These are phyloP conservation scores for Drosophila virilis DNA, from an alignment of 1,140 invertebrate species.

Conservation along the genomic window DNA sequence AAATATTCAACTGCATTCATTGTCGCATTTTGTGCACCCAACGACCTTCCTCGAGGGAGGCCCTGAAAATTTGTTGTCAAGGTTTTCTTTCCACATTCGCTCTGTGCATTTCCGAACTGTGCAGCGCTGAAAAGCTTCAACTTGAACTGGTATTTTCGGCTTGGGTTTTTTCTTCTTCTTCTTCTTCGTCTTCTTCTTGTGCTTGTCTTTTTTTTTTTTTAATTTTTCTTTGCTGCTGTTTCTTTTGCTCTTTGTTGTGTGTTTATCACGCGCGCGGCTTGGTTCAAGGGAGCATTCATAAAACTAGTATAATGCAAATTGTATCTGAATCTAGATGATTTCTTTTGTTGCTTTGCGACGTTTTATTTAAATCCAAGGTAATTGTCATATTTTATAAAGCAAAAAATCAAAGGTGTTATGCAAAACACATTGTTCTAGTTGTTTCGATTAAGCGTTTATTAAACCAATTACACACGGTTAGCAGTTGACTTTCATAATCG, in stretches of 20 bases:
- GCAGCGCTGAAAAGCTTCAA: slow-evolving; percentile 54
- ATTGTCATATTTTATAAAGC: slow-evolving; percentile 14
- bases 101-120: slow-evolving; percentile 68
- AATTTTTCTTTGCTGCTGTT: neutral
- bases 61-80: slow-evolving; percentile 80
- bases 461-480: slow-evolving; percentile 47
- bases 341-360: slow-evolving; percentile 19
- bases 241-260: slow-evolving; percentile 19
- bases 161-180: slow-evolving; percentile 49
- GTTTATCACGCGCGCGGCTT: slow-evolving; percentile 49
- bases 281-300: slow-evolving; percentile 61
- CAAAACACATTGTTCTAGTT: slow-evolving; percentile 25
- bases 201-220: slow-evolving; percentile 8
- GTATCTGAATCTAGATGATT: slow-evolving; percentile 31
- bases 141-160: slow-evolving; percentile 75
- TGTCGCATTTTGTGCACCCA: slow-evolving; percentile 66
- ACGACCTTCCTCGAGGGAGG: slow-evolving; percentile 63
- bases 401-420: slow-evolving; percentile 9
- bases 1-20: slow-evolving; percentile 65
- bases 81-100: slow-evolving; percentile 50
- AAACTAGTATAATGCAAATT: slow-evolving; percentile 30
- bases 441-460: slow-evolving; percentile 23
- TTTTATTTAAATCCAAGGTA: slow-evolving; percentile 62
- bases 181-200: too few relatives aligned
- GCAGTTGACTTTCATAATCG: slow-evolving; percentile 21